Evolutionary conservation across 2,888 invertebrate genomes (phyloP).

Genomic region (Lissocephala sabroskyi): DNA sequence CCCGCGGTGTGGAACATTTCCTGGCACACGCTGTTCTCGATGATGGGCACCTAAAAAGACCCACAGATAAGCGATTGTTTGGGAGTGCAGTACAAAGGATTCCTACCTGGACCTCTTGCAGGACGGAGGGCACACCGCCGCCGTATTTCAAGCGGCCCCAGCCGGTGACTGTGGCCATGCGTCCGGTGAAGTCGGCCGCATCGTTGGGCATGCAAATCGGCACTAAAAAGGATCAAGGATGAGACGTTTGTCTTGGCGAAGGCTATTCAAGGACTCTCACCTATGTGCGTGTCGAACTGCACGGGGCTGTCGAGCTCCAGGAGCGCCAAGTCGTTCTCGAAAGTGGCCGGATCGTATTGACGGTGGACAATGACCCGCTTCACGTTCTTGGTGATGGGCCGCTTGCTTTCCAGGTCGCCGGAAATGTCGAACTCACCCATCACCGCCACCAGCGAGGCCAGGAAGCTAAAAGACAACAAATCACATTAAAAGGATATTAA

Average conservation of each 20-base stretch:
- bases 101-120: slow-evolving; percentile 87
- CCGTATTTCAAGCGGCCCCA: slow-evolving; percentile 94
- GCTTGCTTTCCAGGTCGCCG: slow-evolving; percentile 84
- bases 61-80: too few species aligned
- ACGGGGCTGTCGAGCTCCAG: slow-evolving; percentile 88
- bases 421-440: slow-evolving; percentile 94
- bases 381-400: slow-evolving; percentile 87
- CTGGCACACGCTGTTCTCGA: slow-evolving; percentile 92
- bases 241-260: too few species aligned
- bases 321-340: slow-evolving; percentile 92
- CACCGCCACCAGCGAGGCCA: slow-evolving; percentile 91
- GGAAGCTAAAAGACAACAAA: slow-evolving; percentile 75
- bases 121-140: slow-evolving; percentile 89
- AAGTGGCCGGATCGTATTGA: slow-evolving; percentile 90
- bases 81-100: too few species aligned
- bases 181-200: slow-evolving; percentile 85
- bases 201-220: slow-evolving; percentile 92
- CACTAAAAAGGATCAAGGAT: slow-evolving; percentile 74
- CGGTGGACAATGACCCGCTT: slow-evolving; percentile 90
- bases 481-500: neutral
- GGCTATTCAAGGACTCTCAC: slow-evolving; percentile 71
- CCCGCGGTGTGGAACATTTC: slow-evolving; percentile 95
- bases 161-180: slow-evolving; percentile 91
- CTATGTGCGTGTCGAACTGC: slow-evolving; percentile 87
- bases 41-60: slow-evolving; percentile 82